Evolutionary conservation across 2,113 vertebrate genomes (phyloP), one percentile per base, ranked within the genome.

Genomic region (Ctenomys sociabilis): DNA sequence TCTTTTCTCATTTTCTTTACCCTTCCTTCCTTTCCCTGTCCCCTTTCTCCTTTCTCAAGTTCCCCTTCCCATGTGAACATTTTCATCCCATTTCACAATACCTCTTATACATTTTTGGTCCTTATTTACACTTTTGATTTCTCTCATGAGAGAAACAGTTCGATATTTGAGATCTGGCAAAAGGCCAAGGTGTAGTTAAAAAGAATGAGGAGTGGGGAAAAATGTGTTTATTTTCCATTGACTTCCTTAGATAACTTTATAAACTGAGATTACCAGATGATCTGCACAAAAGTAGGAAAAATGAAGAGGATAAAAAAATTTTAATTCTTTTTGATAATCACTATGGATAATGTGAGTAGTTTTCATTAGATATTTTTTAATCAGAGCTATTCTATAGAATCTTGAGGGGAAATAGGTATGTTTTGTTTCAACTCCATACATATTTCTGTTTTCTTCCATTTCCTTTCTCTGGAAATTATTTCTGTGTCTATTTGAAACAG

Each of bases 361-460:
- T 90, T 88, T 97, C 90, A n/a, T n/a, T n/a, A n/a, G n/a, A n/a
- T 93, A 8, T 54, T 77, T 45, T 63, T 90, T 78, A 95, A 86
- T 52, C 70, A 85, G 10, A 84, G 77, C 30, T 95, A 61, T 91
- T 91, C 30, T 94, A 24, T 57, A 85, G 37, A 94, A 85, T 61
- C 30, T 35, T 77, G 43, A 32, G 24, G 32, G 12, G n/a, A 77
- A 89, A 54, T 35, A n/a, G 35, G 1, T 84, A 80, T 61, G n/a
- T 72, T 94, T 93, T 82, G 14, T 90, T 95, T 35, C 32, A 54
- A 52, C 94, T 93, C 59, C 59, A 32, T 68, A 22, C 16, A n/a
- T 19, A 45, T 87, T 94, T 94, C n/a, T 97, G 17, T 63, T 78
- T 92, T 77, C 88, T 43, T 90, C 12, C 13, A 87, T 30, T 75